Evolutionary conservation across 1,140 invertebrate genomes (phyloP).

Genomic region (Lordiphosa clarofinis): DNA sequence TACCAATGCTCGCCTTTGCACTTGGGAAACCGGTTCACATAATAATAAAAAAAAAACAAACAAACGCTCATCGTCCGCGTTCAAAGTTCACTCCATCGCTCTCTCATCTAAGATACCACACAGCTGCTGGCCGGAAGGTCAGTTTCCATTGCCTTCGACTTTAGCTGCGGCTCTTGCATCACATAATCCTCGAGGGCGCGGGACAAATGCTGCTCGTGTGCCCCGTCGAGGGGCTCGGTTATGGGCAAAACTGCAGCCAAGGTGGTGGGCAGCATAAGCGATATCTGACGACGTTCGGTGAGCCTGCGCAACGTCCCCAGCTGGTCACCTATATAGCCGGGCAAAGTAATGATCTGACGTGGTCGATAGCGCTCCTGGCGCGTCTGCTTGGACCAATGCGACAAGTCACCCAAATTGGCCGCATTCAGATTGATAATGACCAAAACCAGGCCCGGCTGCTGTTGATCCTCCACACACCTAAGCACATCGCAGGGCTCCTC

Average conservation of each 20-base stretch:
- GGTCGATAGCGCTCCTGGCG: conserved; percentile 6
- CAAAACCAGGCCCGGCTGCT: neutral
- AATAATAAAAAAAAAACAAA: no score
- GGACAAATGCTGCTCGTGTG: conserved; percentile 81
- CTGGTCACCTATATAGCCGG: conserved; percentile 7
- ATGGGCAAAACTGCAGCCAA: conserved; percentile 84
- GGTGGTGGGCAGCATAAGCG: neutral
- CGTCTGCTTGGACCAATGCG: conserved; percentile 10
- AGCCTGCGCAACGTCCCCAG: neutral
- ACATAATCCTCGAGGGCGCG: conserved; percentile 7
- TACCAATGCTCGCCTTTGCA: no score
- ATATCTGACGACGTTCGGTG: neutral
- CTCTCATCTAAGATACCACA: no score
- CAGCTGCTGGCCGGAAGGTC: neutral
- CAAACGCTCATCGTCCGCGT: no score
- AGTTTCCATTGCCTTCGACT: neutral
- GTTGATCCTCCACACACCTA: neutral
- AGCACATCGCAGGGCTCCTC: neutral
- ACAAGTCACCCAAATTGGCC: conserved; percentile 7
- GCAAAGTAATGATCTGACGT: neutral
- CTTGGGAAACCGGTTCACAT: no score
- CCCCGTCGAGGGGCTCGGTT: conserved; percentile 94
- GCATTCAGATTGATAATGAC: conserved; percentile 6
- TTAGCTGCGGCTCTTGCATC: neutral
- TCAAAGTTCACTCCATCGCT: no score